phyloP scores from a whole-genome alignment of 37 sponge, comb jelly and placozoan species.

The Haliclona indistincta region DNA sequence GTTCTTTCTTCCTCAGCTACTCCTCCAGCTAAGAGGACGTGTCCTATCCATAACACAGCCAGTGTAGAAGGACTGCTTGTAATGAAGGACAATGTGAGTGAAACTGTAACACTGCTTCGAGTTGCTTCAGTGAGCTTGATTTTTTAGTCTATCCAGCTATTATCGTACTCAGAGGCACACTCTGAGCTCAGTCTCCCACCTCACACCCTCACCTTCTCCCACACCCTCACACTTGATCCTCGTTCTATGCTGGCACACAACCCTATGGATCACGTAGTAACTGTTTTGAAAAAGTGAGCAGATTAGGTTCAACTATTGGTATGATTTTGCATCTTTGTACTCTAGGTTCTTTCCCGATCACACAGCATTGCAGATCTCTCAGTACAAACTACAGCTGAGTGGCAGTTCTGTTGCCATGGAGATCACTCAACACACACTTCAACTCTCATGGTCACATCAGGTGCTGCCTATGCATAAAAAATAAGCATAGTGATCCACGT shows the following conservation, averaged over 20 bases:
- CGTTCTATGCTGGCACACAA: slow-evolving; percentile 18
- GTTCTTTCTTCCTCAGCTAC: slow-evolving; percentile 4
- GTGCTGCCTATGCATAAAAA: too few species aligned
- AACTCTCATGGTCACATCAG: slow-evolving; percentile 37
- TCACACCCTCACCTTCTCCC: slow-evolving; percentile 45
- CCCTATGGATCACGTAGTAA: slow-evolving; percentile 14
- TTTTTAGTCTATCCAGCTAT: background rate
- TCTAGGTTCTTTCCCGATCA: slow-evolving; percentile 14
- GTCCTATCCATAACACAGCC: slow-evolving; percentile 19
- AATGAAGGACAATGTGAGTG: slow-evolving; percentile 56
- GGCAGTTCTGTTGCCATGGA: slow-evolving; percentile 37
- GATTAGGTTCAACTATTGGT: slow-evolving; percentile 5
- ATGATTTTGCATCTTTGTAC: background rate
- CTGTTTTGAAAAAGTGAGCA: slow-evolving; percentile 27
- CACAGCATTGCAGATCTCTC: background rate
- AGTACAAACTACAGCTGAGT: slow-evolving; percentile 3
- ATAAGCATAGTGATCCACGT: too few species aligned
- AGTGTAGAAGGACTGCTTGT: slow-evolving; percentile 52
- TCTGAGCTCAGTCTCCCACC: slow-evolving; percentile 43
- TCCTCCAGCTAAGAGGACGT: slow-evolving; percentile 45
- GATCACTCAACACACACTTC: slow-evolving; percentile 21
- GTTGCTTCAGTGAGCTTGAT: background rate
- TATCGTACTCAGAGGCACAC: slow-evolving; percentile 35
- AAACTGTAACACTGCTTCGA: background rate
- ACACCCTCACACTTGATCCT: slow-evolving; percentile 45